Evolutionary conservation across 2,888 invertebrate species (phyloP).

Genomic region (Tenthredo notha): DNA sequence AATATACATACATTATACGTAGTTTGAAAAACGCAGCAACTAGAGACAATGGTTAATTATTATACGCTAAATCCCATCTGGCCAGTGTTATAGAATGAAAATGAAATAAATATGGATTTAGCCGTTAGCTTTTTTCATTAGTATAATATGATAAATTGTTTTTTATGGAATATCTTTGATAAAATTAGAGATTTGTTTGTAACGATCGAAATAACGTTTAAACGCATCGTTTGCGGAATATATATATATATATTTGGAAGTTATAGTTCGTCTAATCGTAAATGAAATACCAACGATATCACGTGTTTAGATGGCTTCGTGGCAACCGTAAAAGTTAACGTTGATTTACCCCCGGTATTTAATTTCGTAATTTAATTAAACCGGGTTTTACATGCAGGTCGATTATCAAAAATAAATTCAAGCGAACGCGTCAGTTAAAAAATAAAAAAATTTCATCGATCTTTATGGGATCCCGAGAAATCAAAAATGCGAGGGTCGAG

Average conservation of each 20-base stretch:
- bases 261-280: neutral
- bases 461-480: neutral
- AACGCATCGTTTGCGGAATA: neutral
- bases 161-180: neutral
- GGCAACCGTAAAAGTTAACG: constrained; percentile 5
- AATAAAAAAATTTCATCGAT: neutral
- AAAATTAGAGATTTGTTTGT: neutral
- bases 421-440: neutral
- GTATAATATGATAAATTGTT: neutral
- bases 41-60: neutral
- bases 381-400: neutral
- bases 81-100: neutral
- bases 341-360: neutral
- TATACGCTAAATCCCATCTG: neutral
- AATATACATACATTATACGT: neutral
- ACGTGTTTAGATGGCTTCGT: neutral
- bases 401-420: neutral
- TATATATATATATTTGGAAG: neutral
- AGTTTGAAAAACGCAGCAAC: neutral
- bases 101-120: too few relatives aligned
- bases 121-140: too few relatives aligned
- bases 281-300: neutral
- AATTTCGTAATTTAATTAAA: neutral
- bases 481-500: neutral
- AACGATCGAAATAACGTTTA: neutral